A percentile compares a stretch with the other conserved stretches of the same genome.
phyloP scores from a whole-genome alignment of 2,797 vertebrate species.

The Notamacropus eugenii region DNA sequence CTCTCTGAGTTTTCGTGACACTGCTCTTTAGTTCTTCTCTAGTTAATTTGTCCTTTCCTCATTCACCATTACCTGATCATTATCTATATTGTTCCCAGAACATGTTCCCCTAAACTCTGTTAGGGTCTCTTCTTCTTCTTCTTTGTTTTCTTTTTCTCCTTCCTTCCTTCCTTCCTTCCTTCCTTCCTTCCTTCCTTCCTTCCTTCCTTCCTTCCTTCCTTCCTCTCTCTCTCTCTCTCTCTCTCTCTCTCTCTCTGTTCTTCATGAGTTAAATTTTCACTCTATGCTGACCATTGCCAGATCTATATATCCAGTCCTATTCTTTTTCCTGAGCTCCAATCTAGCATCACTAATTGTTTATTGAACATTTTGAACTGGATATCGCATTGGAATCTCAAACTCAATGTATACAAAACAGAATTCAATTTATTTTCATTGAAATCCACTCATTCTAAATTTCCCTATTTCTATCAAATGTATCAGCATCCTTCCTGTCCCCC shows the following conservation, averaged over 20 bases:
- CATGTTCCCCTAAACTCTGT: neutral
- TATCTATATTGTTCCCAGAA: neutral
- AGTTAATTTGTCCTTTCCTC: neutral
- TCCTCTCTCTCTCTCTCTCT: no score
- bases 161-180: accelerated
- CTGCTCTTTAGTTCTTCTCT: neutral
- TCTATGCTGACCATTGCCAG: neutral
- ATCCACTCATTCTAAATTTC: neutral
- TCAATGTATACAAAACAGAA: neutral
- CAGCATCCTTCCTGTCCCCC: neutral
- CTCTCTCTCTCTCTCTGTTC: no score
- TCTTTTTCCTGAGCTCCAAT: neutral
- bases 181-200: no score
- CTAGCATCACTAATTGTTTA: neutral
- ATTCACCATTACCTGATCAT: neutral
- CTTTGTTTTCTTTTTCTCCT: no score
- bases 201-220: no score
- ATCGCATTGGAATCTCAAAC: neutral
- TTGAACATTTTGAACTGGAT: neutral
- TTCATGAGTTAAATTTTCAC: no score
- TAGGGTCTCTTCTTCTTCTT: neutral
- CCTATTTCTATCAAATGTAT: neutral
- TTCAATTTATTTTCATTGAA: neutral
- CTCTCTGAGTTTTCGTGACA: neutral
- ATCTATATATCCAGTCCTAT: neutral